These are phyloP conservation scores for Maniola hyperantus DNA, from an alignment of 2,888 invertebrate genomes.

Conservation along the genomic window DNA sequence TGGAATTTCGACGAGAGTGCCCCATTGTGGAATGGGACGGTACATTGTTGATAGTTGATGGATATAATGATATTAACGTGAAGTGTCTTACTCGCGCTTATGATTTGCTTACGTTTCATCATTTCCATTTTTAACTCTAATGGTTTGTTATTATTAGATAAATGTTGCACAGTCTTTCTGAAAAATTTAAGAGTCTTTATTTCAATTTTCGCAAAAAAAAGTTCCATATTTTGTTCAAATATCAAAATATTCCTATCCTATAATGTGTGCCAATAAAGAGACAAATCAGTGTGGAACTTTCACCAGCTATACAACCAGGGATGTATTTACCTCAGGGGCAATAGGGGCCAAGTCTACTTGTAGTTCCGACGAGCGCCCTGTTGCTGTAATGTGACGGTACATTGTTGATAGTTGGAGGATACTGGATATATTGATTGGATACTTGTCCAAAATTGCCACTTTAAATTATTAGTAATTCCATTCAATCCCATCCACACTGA, in stretches of 20 bases:
- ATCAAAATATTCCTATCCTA: neutral
- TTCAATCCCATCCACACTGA: too few species aligned
- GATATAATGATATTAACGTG: slow-evolving; percentile 32
- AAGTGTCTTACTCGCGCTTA: slow-evolving; percentile 41
- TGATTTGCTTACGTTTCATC: slow-evolving; percentile 32
- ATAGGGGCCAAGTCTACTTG: too few species aligned
- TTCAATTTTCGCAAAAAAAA: neutral
- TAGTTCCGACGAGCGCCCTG: too few species aligned
- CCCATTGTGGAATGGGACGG: neutral
- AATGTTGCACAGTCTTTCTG: slow-evolving; percentile 35
- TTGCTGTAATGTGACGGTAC: too few species aligned
- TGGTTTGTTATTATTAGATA: slow-evolving; percentile 29
- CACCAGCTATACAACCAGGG: too few species aligned
- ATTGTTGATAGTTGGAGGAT: too few species aligned
- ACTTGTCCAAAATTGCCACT: too few species aligned
- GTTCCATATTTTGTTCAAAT: neutral
- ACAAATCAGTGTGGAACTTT: too few species aligned
- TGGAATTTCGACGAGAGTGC: slow-evolving; percentile 21
- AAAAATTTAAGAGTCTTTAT: neutral
- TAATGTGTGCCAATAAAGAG: too few species aligned
- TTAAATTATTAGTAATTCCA: too few species aligned
- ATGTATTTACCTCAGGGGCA: too few species aligned
- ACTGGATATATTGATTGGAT: too few species aligned
- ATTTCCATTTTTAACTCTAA: slow-evolving; percentile 34
- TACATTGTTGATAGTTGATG: slow-evolving; percentile 30